phyloP scores from a whole-genome alignment of 1,140 invertebrate genomes.

The Drosophila chauvacae region DNA sequence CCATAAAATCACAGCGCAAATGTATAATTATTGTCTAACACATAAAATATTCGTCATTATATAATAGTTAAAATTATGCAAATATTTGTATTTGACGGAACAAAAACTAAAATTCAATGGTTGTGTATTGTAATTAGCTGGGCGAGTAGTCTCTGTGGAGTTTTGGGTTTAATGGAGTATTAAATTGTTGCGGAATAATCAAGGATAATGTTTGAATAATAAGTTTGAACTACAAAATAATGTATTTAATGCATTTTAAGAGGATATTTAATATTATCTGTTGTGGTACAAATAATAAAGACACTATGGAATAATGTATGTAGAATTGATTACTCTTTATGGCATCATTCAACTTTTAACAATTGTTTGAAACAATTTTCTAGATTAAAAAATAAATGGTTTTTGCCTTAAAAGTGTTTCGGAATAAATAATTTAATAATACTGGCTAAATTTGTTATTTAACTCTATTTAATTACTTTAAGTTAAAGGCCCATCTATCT shows the following conservation, averaged over 20 bases:
- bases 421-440: too few relatives aligned
- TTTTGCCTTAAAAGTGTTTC: too few relatives aligned
- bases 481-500: background rate
- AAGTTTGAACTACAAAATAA: background rate
- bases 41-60: slow-evolving; percentile 33
- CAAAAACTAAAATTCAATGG: slow-evolving; percentile 30
- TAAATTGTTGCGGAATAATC: slow-evolving; percentile 4
- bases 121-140: slow-evolving; percentile 32
- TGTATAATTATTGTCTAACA: slow-evolving; percentile 62
- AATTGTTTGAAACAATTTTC: background rate
- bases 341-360: background rate
- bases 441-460: too few relatives aligned
- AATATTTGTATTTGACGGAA: slow-evolving; percentile 22
- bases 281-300: too few relatives aligned
- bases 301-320: too few relatives aligned
- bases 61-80: slow-evolving; percentile 57
- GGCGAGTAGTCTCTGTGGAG: background rate
- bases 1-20: background rate
- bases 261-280: background rate
- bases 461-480: background rate
- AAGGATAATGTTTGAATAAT: slow-evolving; percentile 2
- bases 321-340: too few relatives aligned
- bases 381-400: too few relatives aligned
- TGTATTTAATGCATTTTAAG: background rate
- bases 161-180: background rate